These are phyloP conservation scores for Deilephila elpenor DNA, from an alignment of 2,888 invertebrate genomes.

Conservation along the genomic window DNA sequence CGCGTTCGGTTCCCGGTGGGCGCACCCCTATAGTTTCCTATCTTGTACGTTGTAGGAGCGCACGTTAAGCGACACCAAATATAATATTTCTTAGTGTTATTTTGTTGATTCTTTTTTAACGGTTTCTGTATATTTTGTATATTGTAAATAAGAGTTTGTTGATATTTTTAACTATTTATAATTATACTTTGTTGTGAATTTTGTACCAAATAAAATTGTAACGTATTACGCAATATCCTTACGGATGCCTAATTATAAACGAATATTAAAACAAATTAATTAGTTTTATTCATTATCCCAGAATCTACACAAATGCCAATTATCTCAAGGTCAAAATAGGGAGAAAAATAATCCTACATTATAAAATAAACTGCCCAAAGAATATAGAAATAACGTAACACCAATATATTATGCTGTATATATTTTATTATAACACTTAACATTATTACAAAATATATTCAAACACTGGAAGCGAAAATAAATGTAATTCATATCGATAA, in stretches of 20 bases:
- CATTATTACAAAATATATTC: slow-evolving; percentile 14
- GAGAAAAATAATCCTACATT: no score
- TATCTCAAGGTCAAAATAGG: no score
- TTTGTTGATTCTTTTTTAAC: slow-evolving; percentile 74
- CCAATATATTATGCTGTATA: slow-evolving; percentile 14
- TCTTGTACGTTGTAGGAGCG: slow-evolving; percentile 17
- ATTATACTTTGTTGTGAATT: slow-evolving; percentile 80
- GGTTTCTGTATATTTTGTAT: slow-evolving; percentile 77
- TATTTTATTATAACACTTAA: slow-evolving; percentile 26
- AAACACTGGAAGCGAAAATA: slow-evolving; percentile 26
- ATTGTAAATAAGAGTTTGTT: slow-evolving; percentile 82
- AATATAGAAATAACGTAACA: background rate
- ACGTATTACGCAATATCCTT: slow-evolving; percentile 46
- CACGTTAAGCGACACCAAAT: slow-evolving; percentile 32
- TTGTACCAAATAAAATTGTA: slow-evolving; percentile 80
- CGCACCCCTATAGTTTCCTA: slow-evolving; percentile 13
- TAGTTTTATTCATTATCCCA: slow-evolving; percentile 39
- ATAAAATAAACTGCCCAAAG: background rate
- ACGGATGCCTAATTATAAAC: slow-evolving; percentile 47
- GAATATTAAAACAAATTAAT: slow-evolving; percentile 42
- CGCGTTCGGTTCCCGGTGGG: background rate
- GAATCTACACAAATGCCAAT: background rate
- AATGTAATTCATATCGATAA: slow-evolving; percentile 11
- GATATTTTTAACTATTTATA: slow-evolving; percentile 80
- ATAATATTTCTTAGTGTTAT: slow-evolving; percentile 48